Evolutionary conservation across 2,113 vertebrate genomes (phyloP), one percentile per base, ranked within the genome.

Genomic region (Podarcis raffonei): DNA sequence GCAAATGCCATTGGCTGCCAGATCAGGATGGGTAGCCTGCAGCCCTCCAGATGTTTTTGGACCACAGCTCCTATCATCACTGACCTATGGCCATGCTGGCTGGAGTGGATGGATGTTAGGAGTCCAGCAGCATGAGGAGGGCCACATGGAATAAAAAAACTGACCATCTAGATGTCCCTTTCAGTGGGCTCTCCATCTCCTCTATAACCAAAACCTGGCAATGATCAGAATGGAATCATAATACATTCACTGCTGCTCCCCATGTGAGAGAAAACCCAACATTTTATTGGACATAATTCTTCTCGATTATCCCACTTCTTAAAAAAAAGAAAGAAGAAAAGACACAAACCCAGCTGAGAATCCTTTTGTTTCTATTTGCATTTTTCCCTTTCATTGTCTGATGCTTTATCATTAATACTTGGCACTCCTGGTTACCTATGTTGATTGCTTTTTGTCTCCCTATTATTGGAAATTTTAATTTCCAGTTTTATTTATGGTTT

Each of bases 401-500:
- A 66, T 81, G 74, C 80, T 77, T 89, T 84, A 81, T 53, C 65
- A 88, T 23, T 68, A 86, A 92, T 69, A 83, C 65, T 82, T 81
- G 62, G 81, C 79, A 85, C 30, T 68, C 69, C 53, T 77, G 81
- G 74, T 83, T 87, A 87, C 62, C 83, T 77, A 85, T 8, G 30
- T 75, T 78, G 74, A 89, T 90, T 86, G 74, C n/a, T 86, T 86
- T 62, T 25, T 75, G 87, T 85, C 90, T 86, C 82, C 30, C 11
- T 89, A 42, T 8, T 90, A 74, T 91, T 75, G 69, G 86, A 81
- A 68, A 83, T 48, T 42, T 69, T 85, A 81, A 84, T 79, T 71
- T 82, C 65, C 48, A 48, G 30, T 39, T 76, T 92, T 18, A 32
- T 86, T 91, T 81, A 81, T 69, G 62, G 5, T 79, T 57, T 77